phyloP scores from a whole-genome alignment of 1,140 invertebrate species.

The Riptortus pedestris region DNA sequence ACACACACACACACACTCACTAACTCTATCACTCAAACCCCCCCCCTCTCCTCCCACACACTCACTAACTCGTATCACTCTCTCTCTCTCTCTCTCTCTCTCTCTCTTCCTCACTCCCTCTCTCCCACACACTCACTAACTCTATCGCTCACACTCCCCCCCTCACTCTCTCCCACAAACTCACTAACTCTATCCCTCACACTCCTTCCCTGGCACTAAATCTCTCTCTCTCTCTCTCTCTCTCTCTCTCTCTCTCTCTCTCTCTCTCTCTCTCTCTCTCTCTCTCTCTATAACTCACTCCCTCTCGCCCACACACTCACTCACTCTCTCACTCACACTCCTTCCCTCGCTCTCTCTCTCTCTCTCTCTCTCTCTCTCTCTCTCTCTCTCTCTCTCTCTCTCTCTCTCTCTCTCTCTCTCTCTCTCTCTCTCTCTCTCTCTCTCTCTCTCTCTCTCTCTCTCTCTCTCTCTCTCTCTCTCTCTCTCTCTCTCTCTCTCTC shows the following conservation, averaged over 20 bases:
- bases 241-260: too few relatives aligned
- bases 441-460: not conserved
- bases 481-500: too few relatives aligned
- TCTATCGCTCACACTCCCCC: not conserved
- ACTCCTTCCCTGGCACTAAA: not conserved
- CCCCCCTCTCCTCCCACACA: too few relatives aligned
- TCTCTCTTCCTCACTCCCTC: not conserved
- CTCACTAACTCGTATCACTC: too few relatives aligned
- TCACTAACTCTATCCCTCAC: not conserved
- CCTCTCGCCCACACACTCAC: too few relatives aligned
- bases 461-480: too few relatives aligned
- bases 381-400: not conserved
- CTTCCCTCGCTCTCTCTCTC: too few relatives aligned
- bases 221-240: too few relatives aligned
- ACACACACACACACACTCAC: not conserved
- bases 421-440: not conserved
- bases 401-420: not conserved
- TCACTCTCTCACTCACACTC: not conserved
- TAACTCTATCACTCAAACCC: not conserved
- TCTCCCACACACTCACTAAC: not conserved
- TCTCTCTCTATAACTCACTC: too few relatives aligned
- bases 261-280: too few relatives aligned
- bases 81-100: too few relatives aligned
- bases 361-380: not conserved
- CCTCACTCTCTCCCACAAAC: conserved; percentile 1